Evolutionary conservation across 2,113 vertebrate genomes (phyloP), one percentile per base, ranked within the genome.

Genomic region (Megatriorchis doriae): DNA sequence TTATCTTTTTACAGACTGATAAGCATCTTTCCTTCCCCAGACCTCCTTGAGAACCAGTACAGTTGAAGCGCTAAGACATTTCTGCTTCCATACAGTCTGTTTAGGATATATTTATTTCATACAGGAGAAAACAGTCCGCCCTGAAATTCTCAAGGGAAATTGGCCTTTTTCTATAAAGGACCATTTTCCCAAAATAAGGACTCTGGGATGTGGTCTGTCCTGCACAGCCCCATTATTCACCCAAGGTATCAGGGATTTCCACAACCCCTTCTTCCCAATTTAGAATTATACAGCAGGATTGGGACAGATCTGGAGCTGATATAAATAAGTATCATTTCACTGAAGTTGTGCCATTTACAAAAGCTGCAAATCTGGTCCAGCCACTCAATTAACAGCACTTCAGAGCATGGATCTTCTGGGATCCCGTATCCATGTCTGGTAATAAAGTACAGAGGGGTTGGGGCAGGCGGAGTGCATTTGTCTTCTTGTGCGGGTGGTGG

Each of bases 321-420:
- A 72, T 25, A 81, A 92, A 29, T 70, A 83, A 86, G 17, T 17
- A 65, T 20, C 4, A 32, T 77, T 90, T 95, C 84, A 77, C 43
- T 91, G 86, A 92, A 90, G 82, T 74, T 84, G 47, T 91, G 90
- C 56, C 56, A 1, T 93, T 95, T 93, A 92, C 95, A 87, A 90
- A 48, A 80, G 73, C 78, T 95, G 73, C 78, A 92, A 87, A 90
- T 95, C 40, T 90, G 84, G 10, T 85, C 78, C 94, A 97, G 89
- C 42, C n/a, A 2, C 66, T 80, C 89, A 92, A 31, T 94, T 91
- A 94, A 70, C 26, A 94, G 50, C 71, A 74, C 79, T 95, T 88
- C 83, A 94, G 94, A 91, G 88, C 59, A 52, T 32, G 66, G 77
- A 94, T 93, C 75, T 85, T 89, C 93, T 82, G 78, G 78, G 88